Evolutionary conservation across 2,888 invertebrate genomes (phyloP).

Genomic region (Patella pellucida): DNA sequence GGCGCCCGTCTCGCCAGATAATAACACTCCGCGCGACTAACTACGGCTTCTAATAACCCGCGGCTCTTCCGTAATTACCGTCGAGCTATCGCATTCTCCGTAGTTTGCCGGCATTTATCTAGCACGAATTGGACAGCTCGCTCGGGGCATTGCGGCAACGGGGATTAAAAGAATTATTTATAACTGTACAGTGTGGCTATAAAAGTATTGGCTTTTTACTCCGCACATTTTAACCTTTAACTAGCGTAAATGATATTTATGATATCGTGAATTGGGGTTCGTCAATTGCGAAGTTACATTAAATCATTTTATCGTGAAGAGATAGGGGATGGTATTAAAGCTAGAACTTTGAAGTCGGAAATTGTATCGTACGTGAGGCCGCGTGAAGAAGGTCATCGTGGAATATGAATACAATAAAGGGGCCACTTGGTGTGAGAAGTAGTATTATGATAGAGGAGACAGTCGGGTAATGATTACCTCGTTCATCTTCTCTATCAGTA

Average conservation of each 20-base stretch:
- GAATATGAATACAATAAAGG: too few relatives aligned
- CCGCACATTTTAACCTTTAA: neutral
- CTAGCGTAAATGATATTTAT: too few relatives aligned
- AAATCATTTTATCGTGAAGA: too few relatives aligned
- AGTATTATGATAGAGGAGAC: too few relatives aligned
- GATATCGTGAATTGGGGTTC: too few relatives aligned
- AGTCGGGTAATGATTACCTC: too few relatives aligned
- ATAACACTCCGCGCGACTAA: constrained; percentile 16
- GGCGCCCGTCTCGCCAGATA: constrained; percentile 20
- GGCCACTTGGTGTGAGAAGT: too few relatives aligned
- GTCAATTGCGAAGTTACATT: too few relatives aligned
- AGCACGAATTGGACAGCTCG: constrained; percentile 1
- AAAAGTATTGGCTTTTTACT: constrained; percentile 7
- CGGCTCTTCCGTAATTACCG: constrained; percentile 10
- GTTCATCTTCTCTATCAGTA: neutral
- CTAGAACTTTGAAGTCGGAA: too few relatives aligned
- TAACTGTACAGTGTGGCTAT: constrained; percentile 2
- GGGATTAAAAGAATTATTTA: constrained; percentile 5
- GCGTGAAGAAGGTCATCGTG: too few relatives aligned
- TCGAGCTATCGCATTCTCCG: constrained; percentile 6
- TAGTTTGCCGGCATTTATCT: constrained; percentile 10
- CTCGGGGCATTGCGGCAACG: neutral
- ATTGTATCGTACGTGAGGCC: too few relatives aligned
- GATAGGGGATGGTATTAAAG: too few relatives aligned
- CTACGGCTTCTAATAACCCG: constrained; percentile 11